Base-by-base conservation (phyloP, 2,113 vertebrate species). In the Octodon degus region DNA sequence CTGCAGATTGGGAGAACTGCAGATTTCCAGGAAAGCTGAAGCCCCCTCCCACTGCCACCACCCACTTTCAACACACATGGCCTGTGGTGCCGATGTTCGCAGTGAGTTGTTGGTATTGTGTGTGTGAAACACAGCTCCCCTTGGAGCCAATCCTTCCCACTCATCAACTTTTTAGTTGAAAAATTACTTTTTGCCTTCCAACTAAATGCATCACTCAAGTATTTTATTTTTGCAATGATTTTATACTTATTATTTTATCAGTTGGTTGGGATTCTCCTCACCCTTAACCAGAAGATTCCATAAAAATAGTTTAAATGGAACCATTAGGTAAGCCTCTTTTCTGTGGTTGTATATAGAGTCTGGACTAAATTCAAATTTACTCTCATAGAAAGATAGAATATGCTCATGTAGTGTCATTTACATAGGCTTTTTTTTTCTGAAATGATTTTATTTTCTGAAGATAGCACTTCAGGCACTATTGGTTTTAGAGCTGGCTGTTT, bases 71-170 rank as follows among this genome's bases (percentile, higher is more conserved):
- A 80, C 2, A 60, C 12, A 32, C 5, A 65, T 22, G 20, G 27
- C 70, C 53, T 91, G 94, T 70, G 34, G 30, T 89, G 55, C 70
- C 91, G 87, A 84, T 32, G 83, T 43, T 91, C 76, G 27, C n/a
- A 32, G 16, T 77, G 30, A 65, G 81, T 63, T 19, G 60, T 58
- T 68, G 55, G 40, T 4, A 62, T 72, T 47, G 13, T 80, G 74
- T 80, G 1, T 19, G 70, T 17, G 34, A 40, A 89, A 91, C 25
- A 37, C 10, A 67, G 27, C 37, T 85, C 77, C 11, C 84, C 32
- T 74, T 7, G 27, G 25, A 63, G 34, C 53, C 53, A 53, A 20
- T 27, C 3, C 30, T 50, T 50, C 10, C 32, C 67, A 81, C 77
- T 77, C 20, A 86, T 27, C 7, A 19, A 74, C 24, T 12, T 74